Percentiles rank a stretch among this genome's conserved stretches.
Conservation (phyloP, 2,113 vertebrate species). For the Aptenodytes patagonicus region DNA sequence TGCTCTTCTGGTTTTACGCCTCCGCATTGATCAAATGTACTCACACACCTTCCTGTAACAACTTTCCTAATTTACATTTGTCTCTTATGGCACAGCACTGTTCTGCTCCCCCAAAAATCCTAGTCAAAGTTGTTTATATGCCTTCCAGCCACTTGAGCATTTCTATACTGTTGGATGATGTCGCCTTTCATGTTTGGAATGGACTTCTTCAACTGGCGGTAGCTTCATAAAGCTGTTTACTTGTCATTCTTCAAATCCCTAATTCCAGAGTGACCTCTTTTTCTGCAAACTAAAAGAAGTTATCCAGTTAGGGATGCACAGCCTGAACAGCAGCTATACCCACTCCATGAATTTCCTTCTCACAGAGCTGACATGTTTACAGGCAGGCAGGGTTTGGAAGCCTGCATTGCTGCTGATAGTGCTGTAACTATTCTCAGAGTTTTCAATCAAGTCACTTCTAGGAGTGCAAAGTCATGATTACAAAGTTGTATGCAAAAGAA, state of each 20-base stretch:
- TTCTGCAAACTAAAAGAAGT: not conserved
- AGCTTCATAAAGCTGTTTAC: not conserved
- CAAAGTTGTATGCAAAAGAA: not conserved
- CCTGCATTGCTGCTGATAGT: not conserved
- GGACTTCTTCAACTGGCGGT: not conserved
- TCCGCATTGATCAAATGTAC: not conserved
- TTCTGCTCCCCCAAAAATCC: not conserved
- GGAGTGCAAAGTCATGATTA: not conserved
- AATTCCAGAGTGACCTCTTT: not conserved
- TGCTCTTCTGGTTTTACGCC: not conserved
- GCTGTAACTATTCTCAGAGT: not conserved
- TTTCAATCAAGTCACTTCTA: not conserved
- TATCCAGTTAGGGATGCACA: not conserved
- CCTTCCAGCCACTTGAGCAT: not conserved
- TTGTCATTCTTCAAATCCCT: not conserved
- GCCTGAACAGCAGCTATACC: not conserved
- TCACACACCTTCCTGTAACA: not conserved
- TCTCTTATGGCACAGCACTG: not conserved
- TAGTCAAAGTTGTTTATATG: not conserved
- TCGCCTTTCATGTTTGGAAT: not conserved
- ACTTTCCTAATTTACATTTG: not conserved
- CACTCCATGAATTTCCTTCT: not conserved
- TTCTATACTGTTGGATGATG: not conserved
- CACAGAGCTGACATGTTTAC: not conserved
- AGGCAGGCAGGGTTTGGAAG: not conserved